phyloP scores from a whole-genome alignment of 2,797 vertebrate genomes.

The Hypotaenidia okinawae region DNA sequence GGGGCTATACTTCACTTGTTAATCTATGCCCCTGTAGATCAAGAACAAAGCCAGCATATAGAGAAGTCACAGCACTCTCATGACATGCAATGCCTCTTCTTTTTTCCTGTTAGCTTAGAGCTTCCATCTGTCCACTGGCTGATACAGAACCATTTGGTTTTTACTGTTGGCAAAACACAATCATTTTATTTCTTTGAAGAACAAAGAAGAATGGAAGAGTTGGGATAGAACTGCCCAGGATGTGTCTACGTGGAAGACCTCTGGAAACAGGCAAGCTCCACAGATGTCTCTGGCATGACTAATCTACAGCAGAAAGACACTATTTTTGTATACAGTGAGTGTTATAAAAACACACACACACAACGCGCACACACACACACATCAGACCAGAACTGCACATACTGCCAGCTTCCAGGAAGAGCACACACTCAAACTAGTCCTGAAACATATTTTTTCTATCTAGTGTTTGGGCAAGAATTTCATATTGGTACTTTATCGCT shows the following conservation, averaged over 20 bases:
- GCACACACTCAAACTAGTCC: not conserved
- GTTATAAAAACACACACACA: not conserved
- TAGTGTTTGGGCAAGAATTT: not conserved
- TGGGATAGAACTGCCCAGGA: not conserved
- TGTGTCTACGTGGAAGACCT: not conserved
- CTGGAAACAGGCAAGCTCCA: not conserved
- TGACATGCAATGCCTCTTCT: accelerated
- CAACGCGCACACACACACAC: no score
- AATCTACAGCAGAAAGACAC: not conserved
- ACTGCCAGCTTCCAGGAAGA: not conserved
- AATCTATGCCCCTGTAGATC: not conserved
- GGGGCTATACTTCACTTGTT: not conserved
- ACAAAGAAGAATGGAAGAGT: not conserved
- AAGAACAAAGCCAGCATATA: not conserved
- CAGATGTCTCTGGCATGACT: not conserved
- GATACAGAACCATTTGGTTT: not conserved
- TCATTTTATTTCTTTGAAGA: not conserved
- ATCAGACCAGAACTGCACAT: not conserved
- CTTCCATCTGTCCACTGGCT: not conserved
- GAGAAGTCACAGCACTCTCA: not conserved
- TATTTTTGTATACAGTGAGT: not conserved
- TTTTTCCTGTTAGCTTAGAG: not conserved
- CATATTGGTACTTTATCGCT: not conserved
- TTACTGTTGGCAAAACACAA: not conserved
- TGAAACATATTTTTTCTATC: not conserved